These are phyloP conservation scores for Epistrophe grossulariae DNA, from an alignment of 2,888 invertebrate species.

Conservation along the genomic window DNA sequence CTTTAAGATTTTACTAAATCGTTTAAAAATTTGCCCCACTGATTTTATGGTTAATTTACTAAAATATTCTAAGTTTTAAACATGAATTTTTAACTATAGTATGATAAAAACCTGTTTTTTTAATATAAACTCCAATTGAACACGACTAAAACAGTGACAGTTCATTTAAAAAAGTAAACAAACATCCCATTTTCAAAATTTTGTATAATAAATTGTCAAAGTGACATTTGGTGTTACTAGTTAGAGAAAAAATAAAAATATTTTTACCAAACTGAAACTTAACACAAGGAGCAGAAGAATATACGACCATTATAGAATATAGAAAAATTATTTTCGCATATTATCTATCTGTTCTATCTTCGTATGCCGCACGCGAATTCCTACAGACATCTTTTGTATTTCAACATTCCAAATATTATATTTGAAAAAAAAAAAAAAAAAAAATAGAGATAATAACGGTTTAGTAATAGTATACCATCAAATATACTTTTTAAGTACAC, in stretches of 20 bases:
- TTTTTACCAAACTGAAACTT: neutral
- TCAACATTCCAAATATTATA: constrained; percentile 13
- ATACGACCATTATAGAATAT: constrained; percentile 7
- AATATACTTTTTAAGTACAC: constrained; percentile 46
- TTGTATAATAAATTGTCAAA: too few relatives aligned
- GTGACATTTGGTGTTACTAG: too few relatives aligned
- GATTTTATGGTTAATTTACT: too few relatives aligned
- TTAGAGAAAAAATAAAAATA: neutral
- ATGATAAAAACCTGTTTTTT: too few relatives aligned
- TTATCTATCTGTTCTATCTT: constrained; percentile 28
- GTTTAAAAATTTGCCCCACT: too few relatives aligned
- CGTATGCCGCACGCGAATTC: constrained; percentile 45
- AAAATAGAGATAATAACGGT: constrained; percentile 34
- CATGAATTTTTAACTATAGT: too few relatives aligned
- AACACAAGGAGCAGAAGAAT: neutral
- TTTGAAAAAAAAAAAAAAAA: neutral
- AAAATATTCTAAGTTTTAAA: too few relatives aligned
- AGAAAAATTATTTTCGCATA: constrained; percentile 53
- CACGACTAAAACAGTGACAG: too few relatives aligned
- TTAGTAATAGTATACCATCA: neutral
- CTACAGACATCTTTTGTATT: constrained; percentile 9
- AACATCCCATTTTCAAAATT: too few relatives aligned
- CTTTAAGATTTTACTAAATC: too few relatives aligned
- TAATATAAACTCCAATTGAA: too few relatives aligned
- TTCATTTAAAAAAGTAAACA: too few relatives aligned